Evolutionary conservation across 2,113 vertebrate species (phyloP).

Genomic region (Plecotus auritus): DNA sequence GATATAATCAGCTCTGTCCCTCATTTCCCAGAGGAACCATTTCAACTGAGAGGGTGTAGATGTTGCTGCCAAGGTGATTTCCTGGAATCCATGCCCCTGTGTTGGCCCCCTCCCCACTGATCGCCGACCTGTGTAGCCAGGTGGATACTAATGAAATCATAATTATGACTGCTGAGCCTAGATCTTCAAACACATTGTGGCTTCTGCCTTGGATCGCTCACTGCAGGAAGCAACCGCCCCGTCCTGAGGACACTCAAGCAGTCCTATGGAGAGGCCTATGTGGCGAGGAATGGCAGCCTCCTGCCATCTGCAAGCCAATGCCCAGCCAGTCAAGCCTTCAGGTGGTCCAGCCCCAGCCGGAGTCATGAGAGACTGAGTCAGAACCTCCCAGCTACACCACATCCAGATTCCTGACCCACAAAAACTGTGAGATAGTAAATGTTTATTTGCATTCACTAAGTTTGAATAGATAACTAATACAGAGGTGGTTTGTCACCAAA

Average conservation of each 20-base stretch:
- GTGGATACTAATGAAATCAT: neutral
- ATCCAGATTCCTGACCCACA: neutral
- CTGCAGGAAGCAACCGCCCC: neutral
- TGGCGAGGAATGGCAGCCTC: neutral
- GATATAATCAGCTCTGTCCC: neutral
- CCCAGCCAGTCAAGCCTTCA: neutral
- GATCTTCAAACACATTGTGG: neutral
- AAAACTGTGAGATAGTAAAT: neutral
- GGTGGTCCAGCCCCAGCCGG: neutral
- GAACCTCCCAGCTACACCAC: neutral
- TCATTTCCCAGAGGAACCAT: neutral
- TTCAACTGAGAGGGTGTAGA: neutral
- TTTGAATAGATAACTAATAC: neutral
- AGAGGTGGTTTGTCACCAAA: neutral
- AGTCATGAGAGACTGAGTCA: neutral
- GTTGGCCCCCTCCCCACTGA: neutral
- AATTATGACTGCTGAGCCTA: neutral
- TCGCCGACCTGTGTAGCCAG: neutral
- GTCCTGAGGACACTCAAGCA: neutral
- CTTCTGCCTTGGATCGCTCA: neutral
- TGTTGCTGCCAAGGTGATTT: neutral
- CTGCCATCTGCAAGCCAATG: neutral
- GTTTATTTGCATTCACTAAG: neutral
- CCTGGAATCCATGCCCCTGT: neutral
- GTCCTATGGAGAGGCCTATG: accelerated